These are phyloP conservation scores for Cacatua alba DNA, from an alignment of 2,113 vertebrate genomes.

Conservation along the genomic window DNA sequence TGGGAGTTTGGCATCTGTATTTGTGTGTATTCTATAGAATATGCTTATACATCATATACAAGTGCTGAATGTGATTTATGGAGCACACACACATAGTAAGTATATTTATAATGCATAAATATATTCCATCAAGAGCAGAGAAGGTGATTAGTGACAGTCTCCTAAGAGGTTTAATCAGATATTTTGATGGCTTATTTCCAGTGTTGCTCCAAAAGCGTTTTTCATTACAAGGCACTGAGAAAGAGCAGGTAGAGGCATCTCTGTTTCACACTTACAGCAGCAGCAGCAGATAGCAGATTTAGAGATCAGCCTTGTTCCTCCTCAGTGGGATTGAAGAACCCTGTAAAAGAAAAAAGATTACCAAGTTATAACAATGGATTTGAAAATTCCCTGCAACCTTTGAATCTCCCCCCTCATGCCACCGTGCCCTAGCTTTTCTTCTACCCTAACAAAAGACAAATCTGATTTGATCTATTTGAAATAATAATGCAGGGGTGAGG, in stretches of 20 bases:
- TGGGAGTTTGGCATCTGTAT: constrained; percentile 62
- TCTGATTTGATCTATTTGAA: neutral
- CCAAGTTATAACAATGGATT: neutral
- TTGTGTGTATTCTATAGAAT: constrained; percentile 54
- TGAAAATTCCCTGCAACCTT: neutral
- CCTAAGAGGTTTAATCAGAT: constrained; percentile 56
- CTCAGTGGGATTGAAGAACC: neutral
- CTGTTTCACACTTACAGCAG: neutral
- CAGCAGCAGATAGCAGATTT: neutral
- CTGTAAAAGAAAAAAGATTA: constrained; percentile 1
- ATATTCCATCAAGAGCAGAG: constrained; percentile 12
- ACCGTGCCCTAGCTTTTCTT: neutral
- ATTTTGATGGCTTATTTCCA: constrained; percentile 45
- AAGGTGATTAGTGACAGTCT: constrained; percentile 58
- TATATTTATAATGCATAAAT: constrained; percentile 65
- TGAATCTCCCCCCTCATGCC: neutral
- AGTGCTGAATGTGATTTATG: constrained; percentile 47
- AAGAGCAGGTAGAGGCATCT: neutral
- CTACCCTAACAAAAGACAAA: neutral
- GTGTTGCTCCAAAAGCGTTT: constrained; percentile 13
- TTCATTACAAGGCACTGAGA: neutral
- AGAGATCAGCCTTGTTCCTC: neutral
- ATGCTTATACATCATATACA: constrained; percentile 47
- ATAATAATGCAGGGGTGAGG: neutral
- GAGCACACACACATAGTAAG: neutral